Evolutionary conservation across 2,888 invertebrate genomes (phyloP).

Genomic region (Acanthacorydalis orientalis): DNA sequence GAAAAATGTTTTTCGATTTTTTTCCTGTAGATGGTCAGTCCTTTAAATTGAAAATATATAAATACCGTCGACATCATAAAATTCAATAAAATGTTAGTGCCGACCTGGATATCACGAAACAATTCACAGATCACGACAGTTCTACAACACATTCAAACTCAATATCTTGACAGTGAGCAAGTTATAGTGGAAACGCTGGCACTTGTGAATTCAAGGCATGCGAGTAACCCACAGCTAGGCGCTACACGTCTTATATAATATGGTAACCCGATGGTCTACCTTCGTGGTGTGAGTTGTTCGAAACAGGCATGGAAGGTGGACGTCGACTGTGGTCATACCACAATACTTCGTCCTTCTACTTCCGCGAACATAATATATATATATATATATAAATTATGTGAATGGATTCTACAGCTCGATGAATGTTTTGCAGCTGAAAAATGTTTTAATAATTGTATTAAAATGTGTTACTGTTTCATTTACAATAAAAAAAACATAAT

Average conservation of each 20-base stretch:
- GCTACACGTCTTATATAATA: conserved; percentile 1
- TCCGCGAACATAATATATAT: no score
- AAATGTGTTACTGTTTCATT: not conserved
- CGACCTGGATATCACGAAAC: no score
- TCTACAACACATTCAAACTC: not conserved
- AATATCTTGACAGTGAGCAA: not conserved
- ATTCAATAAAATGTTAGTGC: no score
- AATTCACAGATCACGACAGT: no score
- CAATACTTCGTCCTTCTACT: not conserved
- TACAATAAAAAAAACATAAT: no score
- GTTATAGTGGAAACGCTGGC: not conserved
- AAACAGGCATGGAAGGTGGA: no score
- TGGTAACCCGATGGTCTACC: not conserved
- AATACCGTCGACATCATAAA: no score
- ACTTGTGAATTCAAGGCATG: conserved; percentile 6
- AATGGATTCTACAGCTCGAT: not conserved
- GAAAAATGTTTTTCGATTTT: no score
- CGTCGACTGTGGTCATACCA: not conserved
- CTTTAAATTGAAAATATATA: no score
- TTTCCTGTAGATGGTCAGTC: no score
- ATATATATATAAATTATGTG: not conserved
- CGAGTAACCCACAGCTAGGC: not conserved
- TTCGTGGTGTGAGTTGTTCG: not conserved
- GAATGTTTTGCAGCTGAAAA: not conserved
- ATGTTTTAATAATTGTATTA: not conserved